Evolutionary conservation across 2,113 vertebrate species (phyloP), one percentile per base, ranked within the genome.

Genomic region (Rhea pennata): DNA sequence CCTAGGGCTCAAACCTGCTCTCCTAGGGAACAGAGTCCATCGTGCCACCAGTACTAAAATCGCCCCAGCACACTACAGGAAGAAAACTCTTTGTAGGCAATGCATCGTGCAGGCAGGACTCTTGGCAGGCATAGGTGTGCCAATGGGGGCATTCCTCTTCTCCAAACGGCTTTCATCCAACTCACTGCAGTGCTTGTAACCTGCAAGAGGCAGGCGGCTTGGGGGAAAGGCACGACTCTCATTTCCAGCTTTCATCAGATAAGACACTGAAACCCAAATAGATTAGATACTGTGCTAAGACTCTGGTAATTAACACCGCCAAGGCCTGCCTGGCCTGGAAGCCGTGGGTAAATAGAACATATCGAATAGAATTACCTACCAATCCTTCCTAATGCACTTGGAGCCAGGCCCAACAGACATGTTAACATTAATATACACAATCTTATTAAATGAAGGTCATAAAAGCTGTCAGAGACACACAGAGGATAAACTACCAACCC

Each of bases 231-330:
- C 67, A 90, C 1, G 2, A 40, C 42, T 91, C 82, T 88, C 59
- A 65, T 83, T 95, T 95, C 79, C 73, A 95, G 80, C 59, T 82
- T 85, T 74, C 51, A 96, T 96, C 95, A 96, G 92, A 92, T 93
- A 96, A 90, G 71, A 85, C 67, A 81, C 29, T 65, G 83, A 96
- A 95, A 97, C 61, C 69, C 91, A 96, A 95, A 93, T 76, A 93
- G 76, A 95, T 84, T 72, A 86, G 93, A 95, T 86, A 85, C 87
- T 44, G 51, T 2, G 36, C 92, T 89, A 97, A 95, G 84, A 91
- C 91, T 94, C 87, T 22, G 3, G 80, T 95, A 96, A 97, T 96
- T 97, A 96, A 95, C 92, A 95, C 74, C 44, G 2, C 39, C 0
- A 1, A 95, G 73, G 81, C 61, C 72, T 1, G 0, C 61, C 53